Conservation (phyloP, 2,888 invertebrate species). For the Pseudoips prasinana region DNA sequence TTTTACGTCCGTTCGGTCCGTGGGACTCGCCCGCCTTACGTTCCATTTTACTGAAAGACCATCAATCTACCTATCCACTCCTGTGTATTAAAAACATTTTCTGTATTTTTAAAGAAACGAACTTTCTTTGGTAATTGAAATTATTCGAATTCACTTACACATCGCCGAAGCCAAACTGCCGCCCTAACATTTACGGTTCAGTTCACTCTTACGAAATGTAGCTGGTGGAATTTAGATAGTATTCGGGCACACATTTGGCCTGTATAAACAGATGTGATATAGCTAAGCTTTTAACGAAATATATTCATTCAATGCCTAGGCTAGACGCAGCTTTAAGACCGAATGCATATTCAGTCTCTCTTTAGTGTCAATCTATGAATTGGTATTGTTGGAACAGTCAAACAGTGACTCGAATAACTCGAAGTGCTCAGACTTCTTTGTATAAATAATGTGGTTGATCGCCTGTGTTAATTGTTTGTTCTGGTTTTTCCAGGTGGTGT, state of each 20-base stretch:
- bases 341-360: conserved; percentile 15
- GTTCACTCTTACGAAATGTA: conserved; percentile 33
- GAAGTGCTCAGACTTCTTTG: too few species aligned
- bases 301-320: conserved; percentile 23
- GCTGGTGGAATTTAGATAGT: conserved; percentile 32
- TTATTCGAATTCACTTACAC: conserved; percentile 33
- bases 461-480: too few species aligned
- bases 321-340: conserved; percentile 5
- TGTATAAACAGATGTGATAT: conserved; percentile 20
- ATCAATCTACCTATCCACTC: conserved; percentile 50
- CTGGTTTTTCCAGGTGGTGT: conserved; percentile 60
- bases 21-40: conserved; percentile 51
- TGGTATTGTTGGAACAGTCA: conserved; percentile 6
- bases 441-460: too few species aligned
- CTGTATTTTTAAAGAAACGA: conserved; percentile 34
- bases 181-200: conserved; percentile 37
- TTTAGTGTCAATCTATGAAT: conserved; percentile 10
- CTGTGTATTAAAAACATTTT: conserved; percentile 43
- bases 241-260: conserved; percentile 27
- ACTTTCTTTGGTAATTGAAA: conserved; percentile 36
- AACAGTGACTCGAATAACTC: too few species aligned
- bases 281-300: conserved; percentile 32
- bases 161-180: conserved; percentile 22
- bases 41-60: conserved; percentile 53
- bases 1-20: conserved; percentile 47